These are phyloP conservation scores for Hipposideros larvatus DNA, from an alignment of 2,797 vertebrate genomes.

Conservation along the genomic window DNA sequence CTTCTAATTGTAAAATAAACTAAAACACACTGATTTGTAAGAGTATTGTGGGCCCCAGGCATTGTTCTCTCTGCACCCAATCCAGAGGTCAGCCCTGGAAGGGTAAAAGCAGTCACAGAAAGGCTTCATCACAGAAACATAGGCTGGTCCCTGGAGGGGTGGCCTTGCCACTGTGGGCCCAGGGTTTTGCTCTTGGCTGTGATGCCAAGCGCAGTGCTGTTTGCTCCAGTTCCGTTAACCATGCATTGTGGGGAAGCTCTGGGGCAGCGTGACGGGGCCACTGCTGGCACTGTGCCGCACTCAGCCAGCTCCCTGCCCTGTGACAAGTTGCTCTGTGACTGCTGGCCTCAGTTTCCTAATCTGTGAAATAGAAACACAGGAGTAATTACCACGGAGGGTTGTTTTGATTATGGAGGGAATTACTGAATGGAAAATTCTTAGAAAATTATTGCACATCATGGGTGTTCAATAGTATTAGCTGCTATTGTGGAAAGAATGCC, in stretches of 20 bases:
- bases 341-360: neutral
- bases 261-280: neutral
- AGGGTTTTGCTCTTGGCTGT: neutral
- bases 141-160: neutral
- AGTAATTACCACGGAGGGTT: too few relatives aligned
- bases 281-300: fast-evolving
- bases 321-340: neutral
- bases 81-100: neutral
- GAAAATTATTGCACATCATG: neutral
- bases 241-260: neutral
- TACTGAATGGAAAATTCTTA: neutral
- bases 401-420: neutral
- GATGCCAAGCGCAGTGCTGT: fast-evolving
- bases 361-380: neutral
- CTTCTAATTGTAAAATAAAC: neutral
- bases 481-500: neutral
- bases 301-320: too few relatives aligned
- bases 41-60: neutral
- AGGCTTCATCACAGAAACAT: neutral
- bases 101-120: neutral
- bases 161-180: neutral
- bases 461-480: neutral
- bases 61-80: neutral
- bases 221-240: fast-evolving
- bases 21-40: neutral